A percentile compares a stretch with the other conserved stretches of the same genome.
Evolutionary conservation across 2,797 vertebrate genomes (phyloP).

Genomic region (Cottoperca gobio): DNA sequence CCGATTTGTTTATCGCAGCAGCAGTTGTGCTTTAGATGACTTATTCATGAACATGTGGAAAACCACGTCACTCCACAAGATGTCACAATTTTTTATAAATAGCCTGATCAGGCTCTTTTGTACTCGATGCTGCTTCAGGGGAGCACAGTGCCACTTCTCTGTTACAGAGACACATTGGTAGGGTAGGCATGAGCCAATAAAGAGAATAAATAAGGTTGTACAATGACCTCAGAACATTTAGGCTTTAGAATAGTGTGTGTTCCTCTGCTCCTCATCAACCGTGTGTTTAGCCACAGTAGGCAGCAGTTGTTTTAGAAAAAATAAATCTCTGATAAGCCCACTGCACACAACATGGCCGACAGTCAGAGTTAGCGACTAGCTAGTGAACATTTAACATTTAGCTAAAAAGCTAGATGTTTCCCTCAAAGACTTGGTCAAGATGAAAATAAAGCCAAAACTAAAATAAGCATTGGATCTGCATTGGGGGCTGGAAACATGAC

Average conservation of each 20-base stretch:
- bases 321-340: no score
- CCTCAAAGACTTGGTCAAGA: no score
- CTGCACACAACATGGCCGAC: no score
- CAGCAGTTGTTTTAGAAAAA: no score
- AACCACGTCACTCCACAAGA: constrained; percentile 37
- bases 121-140: constrained; percentile 18
- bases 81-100: constrained; percentile 35
- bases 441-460: no score
- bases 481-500: no score
- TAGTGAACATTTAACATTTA: no score
- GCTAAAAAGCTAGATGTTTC: no score
- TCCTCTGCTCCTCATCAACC: no score
- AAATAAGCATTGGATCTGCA: no score
- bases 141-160: neutral
- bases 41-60: constrained; percentile 67
- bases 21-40: constrained; percentile 51
- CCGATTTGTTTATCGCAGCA: constrained; percentile 65
- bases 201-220: constrained; percentile 10
- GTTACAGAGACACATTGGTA: constrained; percentile 8
- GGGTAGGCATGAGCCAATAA: constrained; percentile 30
- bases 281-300: no score
- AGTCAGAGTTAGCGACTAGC: no score
- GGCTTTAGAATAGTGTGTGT: neutral
- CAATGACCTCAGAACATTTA: neutral
- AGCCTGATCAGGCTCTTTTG: constrained; percentile 51